phyloP scores from a whole-genome alignment of 2,113 vertebrate species.

The Acanthisitta chloris region DNA sequence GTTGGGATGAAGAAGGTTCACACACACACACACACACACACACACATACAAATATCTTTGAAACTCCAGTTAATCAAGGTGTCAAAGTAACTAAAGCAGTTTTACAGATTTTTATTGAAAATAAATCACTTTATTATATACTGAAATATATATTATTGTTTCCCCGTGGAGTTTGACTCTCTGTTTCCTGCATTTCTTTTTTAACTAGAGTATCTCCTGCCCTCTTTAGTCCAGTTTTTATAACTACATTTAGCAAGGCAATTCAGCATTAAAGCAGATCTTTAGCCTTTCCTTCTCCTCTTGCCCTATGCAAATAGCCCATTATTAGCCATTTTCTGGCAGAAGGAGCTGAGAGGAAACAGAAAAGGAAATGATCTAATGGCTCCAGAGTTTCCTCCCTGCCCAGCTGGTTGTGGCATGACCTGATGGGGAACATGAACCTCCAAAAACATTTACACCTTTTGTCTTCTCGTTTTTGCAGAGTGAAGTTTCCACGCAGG shows the following conservation, averaged over 20 bases:
- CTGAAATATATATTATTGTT: conserved; percentile 69
- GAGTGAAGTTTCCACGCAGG: background rate
- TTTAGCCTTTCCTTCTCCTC: conserved; percentile 60
- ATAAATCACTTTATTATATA: conserved; percentile 76
- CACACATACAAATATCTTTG: conserved; percentile 63
- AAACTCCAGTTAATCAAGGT: conserved; percentile 74
- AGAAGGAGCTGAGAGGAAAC: conserved; percentile 77
- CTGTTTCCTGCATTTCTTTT: conserved; percentile 46
- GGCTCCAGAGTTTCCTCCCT: conserved; percentile 75
- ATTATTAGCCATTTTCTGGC: conserved; percentile 80
- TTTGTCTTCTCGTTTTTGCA: background rate
- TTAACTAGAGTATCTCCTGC: conserved; percentile 81
- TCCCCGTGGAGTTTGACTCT: conserved; percentile 50
- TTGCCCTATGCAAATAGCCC: conserved; percentile 75
- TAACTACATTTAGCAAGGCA: conserved; percentile 77
- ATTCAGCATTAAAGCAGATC: conserved; percentile 24
- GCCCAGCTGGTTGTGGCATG: conserved; percentile 74
- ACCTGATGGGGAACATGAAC: too few relatives aligned
- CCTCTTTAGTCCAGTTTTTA: conserved; percentile 85
- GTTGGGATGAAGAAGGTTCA: conserved; percentile 49
- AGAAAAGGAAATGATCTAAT: conserved; percentile 84
- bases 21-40: conserved; percentile 26
- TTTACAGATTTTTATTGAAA: conserved; percentile 79
- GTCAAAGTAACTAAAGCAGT: conserved; percentile 76
- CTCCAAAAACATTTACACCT: conserved; percentile 42